Evolutionary conservation across 2,888 invertebrate species (phyloP), one percentile per base, ranked within the genome.

Genomic region (Hydroisotoma schaefferi): DNA sequence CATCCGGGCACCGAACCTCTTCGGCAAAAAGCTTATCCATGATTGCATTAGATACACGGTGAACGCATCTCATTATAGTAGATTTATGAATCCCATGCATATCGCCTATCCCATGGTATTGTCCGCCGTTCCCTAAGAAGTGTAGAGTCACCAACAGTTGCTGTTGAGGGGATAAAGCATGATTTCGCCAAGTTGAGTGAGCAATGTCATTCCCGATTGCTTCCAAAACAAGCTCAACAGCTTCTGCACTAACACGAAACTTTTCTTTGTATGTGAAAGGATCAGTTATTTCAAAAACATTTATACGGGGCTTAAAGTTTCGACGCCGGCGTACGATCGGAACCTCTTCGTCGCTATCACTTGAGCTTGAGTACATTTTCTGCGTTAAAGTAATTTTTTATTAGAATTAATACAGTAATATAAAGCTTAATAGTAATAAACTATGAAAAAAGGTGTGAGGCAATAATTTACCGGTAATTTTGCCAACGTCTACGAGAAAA

Each of bases 61-160:
- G 20, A 1, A 63, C 44, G 12, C 27, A 20, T 46, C 65, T 40
- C n/a, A 55, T 51, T 0, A 69, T 61, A 15, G 66, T 63, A 8
- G 69, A 20, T 26, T 61, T 69, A 4, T 20, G 6, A 4, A 63
- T 20, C 1, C 59, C 59, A 22, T 62, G 62, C 55, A 55, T 62
- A 22, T 62, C 62, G 1, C 51, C 40, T 2, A 58, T 23, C 1
- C 28, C 40, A 38, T 40, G 40, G 10, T 49, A 57, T 3, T 54
- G 53, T 2, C 49, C 28, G 15, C 59, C 63, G 38, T 53, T 52
- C 1, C 57, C 63, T 10, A 63, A 25, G 49, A 53, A 63, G 2
- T 55, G 59, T 2, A 63, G 37, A 1, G 57, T n/a, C 2, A 54
- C 10, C 3, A 60, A 12, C 5, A 63, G 12, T 37, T 63, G 63